Evolutionary conservation across 2,797 vertebrate species (phyloP), one percentile per base, ranked within the genome.

Genomic region (Hypotaenidia okinawae): DNA sequence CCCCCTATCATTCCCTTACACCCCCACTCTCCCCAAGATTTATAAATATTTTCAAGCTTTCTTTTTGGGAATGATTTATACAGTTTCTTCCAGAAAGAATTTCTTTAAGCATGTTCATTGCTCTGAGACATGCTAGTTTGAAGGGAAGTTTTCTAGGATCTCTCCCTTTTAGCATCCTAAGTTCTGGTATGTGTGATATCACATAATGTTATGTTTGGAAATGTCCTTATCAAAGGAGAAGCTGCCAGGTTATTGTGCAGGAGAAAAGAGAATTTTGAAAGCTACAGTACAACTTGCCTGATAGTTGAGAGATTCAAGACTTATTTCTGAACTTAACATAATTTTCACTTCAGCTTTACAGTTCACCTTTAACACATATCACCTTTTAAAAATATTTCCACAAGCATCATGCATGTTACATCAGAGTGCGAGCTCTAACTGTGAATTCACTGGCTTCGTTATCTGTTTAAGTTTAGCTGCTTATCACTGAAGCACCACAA

Each of bases 331-430:
- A 96, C 84, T 88, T 61, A 86, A 93, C 66, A 76, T 94, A 88
- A 96, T 95, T 96, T 96, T 96, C 83, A 67, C 79, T 96, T 87
- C 78, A 83, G 77, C 77, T 94, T 96, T 94, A 84, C 81, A 83
- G 88, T 41, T 92, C 95, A 94, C 94, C 95, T 96, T 90, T 96
- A 87, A 78, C 90, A 90, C 47, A 8, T 77, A 75, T 43, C 88
- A 83, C 89, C 93, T 92, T 80, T 94, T 78, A 55, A 89, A 93
- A 89, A 79, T 18, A 70, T 92, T 96, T 94, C 94, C 84, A 58
- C 30, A 3, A 76, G 85, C 93, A 87, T 94, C 61, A 24, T 28
- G 70, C 5, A 0, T 16, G 74, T 79, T 77, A 10, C 49, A 17
- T n/a, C 64, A 8, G 82, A 75, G 91, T 52, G 84, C 72, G 88